Conservation (phyloP, 1,140 invertebrate species). For the Drosophila trapezifrons region DNA sequence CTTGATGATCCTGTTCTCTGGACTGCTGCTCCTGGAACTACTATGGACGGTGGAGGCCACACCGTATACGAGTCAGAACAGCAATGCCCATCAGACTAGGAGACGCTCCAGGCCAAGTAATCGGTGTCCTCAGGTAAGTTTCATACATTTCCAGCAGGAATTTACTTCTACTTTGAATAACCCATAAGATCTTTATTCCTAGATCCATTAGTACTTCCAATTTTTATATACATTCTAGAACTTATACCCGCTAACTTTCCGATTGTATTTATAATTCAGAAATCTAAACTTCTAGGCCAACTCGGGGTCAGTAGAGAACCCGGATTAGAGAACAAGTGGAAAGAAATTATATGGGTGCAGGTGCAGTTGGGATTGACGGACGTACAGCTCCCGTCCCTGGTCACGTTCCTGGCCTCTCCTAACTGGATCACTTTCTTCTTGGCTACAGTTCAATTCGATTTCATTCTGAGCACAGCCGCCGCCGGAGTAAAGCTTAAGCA, state of each 20-base stretch:
- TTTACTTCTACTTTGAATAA: too few species aligned
- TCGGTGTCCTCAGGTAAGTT: conserved; percentile 71
- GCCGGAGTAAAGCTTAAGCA: conserved; percentile 28
- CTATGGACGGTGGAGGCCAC: conserved; percentile 1
- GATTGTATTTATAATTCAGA: neutral
- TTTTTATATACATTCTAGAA: too few species aligned
- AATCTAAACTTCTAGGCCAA: neutral
- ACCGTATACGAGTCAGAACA: conserved; percentile 69
- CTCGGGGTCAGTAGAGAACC: neutral
- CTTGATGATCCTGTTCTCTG: conserved; percentile 13
- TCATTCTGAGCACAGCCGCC: conserved; percentile 50
- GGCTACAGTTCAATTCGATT: conserved; percentile 43
- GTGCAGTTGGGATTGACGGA: conserved; percentile 13
- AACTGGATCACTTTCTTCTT: conserved; percentile 59
- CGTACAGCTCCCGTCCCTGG: conserved; percentile 31
- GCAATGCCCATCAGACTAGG: conserved; percentile 54
- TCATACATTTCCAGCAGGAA: too few species aligned
- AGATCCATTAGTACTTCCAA: neutral
- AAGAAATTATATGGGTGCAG: conserved; percentile 12
- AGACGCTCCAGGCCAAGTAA: conserved; percentile 71
- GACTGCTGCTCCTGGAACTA: conserved; percentile 36
- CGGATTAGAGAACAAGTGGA: too few species aligned
- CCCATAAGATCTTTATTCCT: neutral
- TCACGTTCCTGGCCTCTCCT: conserved; percentile 43
- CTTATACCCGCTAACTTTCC: too few species aligned